A percentile compares a stretch with the other conserved stretches of the same genome.
phyloP scores from a whole-genome alignment of 1,140 invertebrate genomes.

The Luehdorfia chinensis region DNA sequence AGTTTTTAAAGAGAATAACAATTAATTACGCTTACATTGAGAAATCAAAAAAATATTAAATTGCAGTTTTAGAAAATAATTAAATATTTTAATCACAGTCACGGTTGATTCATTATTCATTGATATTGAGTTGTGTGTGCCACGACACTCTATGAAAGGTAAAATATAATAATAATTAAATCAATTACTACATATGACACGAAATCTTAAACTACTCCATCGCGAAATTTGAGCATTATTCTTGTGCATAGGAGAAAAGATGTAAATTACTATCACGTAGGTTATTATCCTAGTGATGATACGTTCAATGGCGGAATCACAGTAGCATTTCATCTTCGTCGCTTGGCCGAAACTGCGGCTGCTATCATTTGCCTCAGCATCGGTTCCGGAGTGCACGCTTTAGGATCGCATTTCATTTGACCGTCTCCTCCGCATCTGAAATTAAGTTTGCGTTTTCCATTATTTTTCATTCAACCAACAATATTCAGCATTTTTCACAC shows the following conservation, averaged over 20 bases:
- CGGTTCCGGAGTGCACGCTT: slow-evolving; percentile 90
- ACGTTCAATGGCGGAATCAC: slow-evolving; percentile 28
- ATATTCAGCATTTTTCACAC: no score
- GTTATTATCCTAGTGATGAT: slow-evolving; percentile 51
- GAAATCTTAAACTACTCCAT: slow-evolving; percentile 71
- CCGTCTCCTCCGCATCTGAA: slow-evolving; percentile 91
- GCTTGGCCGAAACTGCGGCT: slow-evolving; percentile 82
- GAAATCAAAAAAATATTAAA: slow-evolving; percentile 55
- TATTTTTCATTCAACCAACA: slow-evolving; percentile 2
- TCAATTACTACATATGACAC: slow-evolving; percentile 73
- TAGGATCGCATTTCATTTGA: slow-evolving; percentile 95
- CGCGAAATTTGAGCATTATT: slow-evolving; percentile 73
- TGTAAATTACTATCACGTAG: slow-evolving; percentile 60
- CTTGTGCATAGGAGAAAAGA: slow-evolving; percentile 70
- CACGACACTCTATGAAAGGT: slow-evolving; percentile 55
- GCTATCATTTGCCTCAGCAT: slow-evolving; percentile 93
- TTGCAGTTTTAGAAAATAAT: slow-evolving; percentile 22
- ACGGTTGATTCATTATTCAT: slow-evolving; percentile 46
- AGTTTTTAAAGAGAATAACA: slow-evolving; percentile 57
- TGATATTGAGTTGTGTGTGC: slow-evolving; percentile 54
- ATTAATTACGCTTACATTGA: slow-evolving; percentile 53
- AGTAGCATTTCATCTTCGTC: slow-evolving; percentile 83
- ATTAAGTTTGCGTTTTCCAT: slow-evolving; percentile 34
- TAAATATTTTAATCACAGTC: slow-evolving; percentile 71
- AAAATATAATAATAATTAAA: slow-evolving; percentile 48